Base-by-base conservation (phyloP, 2,113 vertebrate genomes). In the Formicarius rufipectus region DNA sequence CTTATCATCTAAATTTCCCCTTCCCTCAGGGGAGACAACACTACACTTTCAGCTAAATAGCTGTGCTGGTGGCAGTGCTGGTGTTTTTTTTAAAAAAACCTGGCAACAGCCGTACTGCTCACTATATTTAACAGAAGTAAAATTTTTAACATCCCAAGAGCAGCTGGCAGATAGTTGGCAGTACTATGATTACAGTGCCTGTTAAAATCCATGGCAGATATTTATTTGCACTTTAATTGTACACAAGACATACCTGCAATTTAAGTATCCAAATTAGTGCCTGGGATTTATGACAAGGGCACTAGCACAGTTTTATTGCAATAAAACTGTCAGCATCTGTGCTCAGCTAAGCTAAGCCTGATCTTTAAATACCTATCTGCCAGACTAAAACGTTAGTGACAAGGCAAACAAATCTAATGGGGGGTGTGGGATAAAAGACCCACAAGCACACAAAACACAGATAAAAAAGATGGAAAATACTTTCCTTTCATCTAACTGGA, bases 191-290 rank as follows among this genome's bases (percentile, higher is more conserved):
- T 69, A 33, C 12, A 39, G 30, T 55, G 18, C 50, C 74, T 63
- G 66, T 89, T 81, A 78, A 93, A 91, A 93, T 68, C 35, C 27
- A 2, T n/a, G 42, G 28, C 81, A 89, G 60, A 58, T 89, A 89
- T 91, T 94, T 94, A 89, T 89, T 31, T 64, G 58, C 62, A 44
- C 81, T 93, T 91, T 76, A 92, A 96, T 76, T 86, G 72, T 81
- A 72, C 44, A 45, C 45, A 76, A 80, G 76, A 80, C 35, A 79
- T 68, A 85, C 15, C 60, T 89, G 56, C 63, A 89, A 94, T 85
- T 91, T 75, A 82, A 87, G 44, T 37, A n/a, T 76, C 69, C 84
- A 82, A 68, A 91, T 87, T 59, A 82, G 19, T 3, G 1, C 19
- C 42, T 87, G 27, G 71, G 79, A 85, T 91, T 96, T 91, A 89